A percentile compares a stretch with the other conserved stretches of the same genome.
phyloP scores from a whole-genome alignment of 2,888 invertebrate species.

The Drosophila tripunctata region DNA sequence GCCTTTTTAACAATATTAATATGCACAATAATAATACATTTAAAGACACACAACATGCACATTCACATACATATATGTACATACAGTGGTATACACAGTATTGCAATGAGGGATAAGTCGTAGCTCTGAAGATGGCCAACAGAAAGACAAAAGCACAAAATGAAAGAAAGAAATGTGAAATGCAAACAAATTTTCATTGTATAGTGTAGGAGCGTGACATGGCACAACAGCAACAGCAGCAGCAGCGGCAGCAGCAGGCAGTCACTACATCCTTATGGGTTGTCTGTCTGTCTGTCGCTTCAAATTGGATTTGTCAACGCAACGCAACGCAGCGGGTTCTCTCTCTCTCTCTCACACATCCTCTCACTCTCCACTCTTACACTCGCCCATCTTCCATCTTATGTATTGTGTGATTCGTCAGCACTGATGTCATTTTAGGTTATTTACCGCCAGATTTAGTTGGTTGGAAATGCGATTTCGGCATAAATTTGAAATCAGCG shows the following conservation, averaged over 20 bases:
- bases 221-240: conserved; percentile 36
- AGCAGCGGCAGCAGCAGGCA: too few species aligned
- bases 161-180: conserved; percentile 39
- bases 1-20: conserved; percentile 75
- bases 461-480: too few species aligned
- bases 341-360: not conserved
- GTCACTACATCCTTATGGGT: conserved; percentile 17
- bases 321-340: conserved; percentile 26
- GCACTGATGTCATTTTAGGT: too few species aligned
- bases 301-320: conserved; percentile 51
- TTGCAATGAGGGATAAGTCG: conserved; percentile 54
- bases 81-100: conserved; percentile 33
- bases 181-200: conserved; percentile 61
- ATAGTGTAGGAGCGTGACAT: conserved; percentile 61
- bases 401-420: too few species aligned
- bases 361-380: not conserved
- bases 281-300: too few species aligned
- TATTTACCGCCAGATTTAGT: too few species aligned
- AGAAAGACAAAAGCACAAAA: conserved; percentile 32
- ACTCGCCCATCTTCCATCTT: too few species aligned
- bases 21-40: conserved; percentile 62
- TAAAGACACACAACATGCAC: not conserved
- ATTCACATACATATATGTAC: conserved; percentile 17
- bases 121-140: conserved; percentile 5
- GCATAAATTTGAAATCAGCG: too few species aligned